Evolutionary conservation across 2,113 vertebrate species (phyloP), one percentile per base, ranked within the genome.

Genomic region (Pimephales promelas): DNA sequence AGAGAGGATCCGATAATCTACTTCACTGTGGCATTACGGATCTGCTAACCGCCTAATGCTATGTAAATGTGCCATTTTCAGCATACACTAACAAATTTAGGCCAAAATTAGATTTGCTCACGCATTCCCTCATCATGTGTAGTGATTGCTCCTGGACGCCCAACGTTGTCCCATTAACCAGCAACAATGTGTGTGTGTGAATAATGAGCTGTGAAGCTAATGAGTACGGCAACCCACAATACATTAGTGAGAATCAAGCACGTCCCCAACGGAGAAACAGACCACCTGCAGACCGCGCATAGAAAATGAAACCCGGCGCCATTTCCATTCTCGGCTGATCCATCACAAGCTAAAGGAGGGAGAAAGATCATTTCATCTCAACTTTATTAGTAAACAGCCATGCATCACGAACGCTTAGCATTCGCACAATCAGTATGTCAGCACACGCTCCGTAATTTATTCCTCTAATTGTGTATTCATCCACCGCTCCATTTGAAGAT

Each of bases 141-240:
- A 52, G 84, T 68, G 86, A 86, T 82, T 83, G 76, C 71, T 87
- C 52, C 78, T 79, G 54, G 73, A 83, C 40, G 56, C 81, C 75
- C 84, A 84, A 82, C 72, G 70, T 61, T 86, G 86, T 87, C 86
- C 86, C 79, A 83, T 89, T 87, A 87, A 84, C 61, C 4, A 81
- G 70, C 76, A 64, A 49, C 75, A 64, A 52, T 84, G 74, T 76
- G 47, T 28, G 28, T 36, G 43, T 49, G 68, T 79, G 56, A 90
- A 87, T 90, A 92, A 92, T 87, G 89, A 91, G 88, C 62, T 66
- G 68, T 86, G 84, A 86, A 87, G 84, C 81, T 91, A 92, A 91
- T 90, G 91, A 92, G 91, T 81, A 77, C 36, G 43, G 84, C 79
- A 79, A 81, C 87, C 88, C 90, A 91, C 89, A 83, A 86, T 89